Evolutionary conservation across 2,113 vertebrate genomes (phyloP).

Genomic region (Aleadryas rufinucha): DNA sequence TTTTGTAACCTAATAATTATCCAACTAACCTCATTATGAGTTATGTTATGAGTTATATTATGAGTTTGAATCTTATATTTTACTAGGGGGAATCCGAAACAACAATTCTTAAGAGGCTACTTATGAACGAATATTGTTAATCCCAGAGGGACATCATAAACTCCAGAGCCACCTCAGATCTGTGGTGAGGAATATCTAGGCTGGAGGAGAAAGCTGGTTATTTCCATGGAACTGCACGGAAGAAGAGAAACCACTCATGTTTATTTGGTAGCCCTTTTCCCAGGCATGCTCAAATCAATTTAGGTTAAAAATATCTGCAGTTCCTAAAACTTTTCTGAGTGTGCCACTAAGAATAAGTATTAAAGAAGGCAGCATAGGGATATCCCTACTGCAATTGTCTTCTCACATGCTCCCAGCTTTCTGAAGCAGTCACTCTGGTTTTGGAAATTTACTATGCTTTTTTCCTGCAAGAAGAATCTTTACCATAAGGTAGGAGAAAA

Average conservation of each 20-base stretch:
- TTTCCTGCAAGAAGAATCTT: not conserved
- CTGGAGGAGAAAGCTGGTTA: not conserved
- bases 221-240: not conserved
- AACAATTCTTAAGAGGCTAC: not conserved
- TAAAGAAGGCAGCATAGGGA: not conserved
- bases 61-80: not conserved
- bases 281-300: not conserved
- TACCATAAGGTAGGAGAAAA: not conserved
- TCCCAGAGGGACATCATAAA: not conserved
- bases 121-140: rapidly evolving
- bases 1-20: not conserved
- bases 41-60: no score
- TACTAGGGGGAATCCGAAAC: not conserved
- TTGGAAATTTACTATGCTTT: not conserved
- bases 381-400: not conserved
- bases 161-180: not conserved
- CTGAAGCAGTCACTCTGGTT: not conserved
- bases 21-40: not conserved
- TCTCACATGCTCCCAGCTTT: not conserved
- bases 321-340: not conserved
- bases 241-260: not conserved
- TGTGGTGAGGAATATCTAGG: not conserved
- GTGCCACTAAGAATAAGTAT: not conserved
- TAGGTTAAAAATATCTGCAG: not conserved
- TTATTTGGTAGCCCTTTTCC: not conserved